Conservation (phyloP, 2,888 invertebrate species). For the Salpingus planirostris region DNA sequence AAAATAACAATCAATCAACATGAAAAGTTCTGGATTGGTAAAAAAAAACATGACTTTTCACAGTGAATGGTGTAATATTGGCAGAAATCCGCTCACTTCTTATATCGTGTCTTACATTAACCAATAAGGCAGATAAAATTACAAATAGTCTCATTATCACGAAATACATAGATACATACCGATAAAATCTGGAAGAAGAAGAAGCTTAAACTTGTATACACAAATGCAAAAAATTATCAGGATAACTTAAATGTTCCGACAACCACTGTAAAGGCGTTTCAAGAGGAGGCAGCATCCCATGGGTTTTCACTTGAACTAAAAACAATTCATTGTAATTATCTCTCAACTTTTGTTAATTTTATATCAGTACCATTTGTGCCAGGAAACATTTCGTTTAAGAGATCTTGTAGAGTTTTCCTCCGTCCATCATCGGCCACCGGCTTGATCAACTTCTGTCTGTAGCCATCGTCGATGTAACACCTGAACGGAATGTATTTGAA, state of each 20-base stretch:
- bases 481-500: slow-evolving; percentile 87
- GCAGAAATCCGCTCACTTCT: no score
- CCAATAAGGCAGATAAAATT: no score
- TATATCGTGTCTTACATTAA: no score
- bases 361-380: slow-evolving; percentile 44
- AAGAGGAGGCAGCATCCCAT: slow-evolving; percentile 79
- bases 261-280: slow-evolving; percentile 95
- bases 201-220: slow-evolving; percentile 41
- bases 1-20: no score
- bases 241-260: slow-evolving; percentile 94
- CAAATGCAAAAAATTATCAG: slow-evolving; percentile 96
- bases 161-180: no score
- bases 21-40: no score
- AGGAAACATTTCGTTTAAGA: slow-evolving; percentile 63
- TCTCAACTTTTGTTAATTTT: no score
- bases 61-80: no score
- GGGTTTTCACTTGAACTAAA: slow-evolving; percentile 71
- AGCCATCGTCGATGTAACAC: slow-evolving; percentile 65
- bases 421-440: slow-evolving; percentile 69
- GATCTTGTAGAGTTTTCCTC: slow-evolving; percentile 60
- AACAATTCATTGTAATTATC: slow-evolving; percentile 23
- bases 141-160: no score
- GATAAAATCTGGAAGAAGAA: no score
- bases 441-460: slow-evolving; percentile 65
- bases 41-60: no score